phyloP scores from a whole-genome alignment of 2,888 invertebrate species.

The Drosophila percnosoma region DNA sequence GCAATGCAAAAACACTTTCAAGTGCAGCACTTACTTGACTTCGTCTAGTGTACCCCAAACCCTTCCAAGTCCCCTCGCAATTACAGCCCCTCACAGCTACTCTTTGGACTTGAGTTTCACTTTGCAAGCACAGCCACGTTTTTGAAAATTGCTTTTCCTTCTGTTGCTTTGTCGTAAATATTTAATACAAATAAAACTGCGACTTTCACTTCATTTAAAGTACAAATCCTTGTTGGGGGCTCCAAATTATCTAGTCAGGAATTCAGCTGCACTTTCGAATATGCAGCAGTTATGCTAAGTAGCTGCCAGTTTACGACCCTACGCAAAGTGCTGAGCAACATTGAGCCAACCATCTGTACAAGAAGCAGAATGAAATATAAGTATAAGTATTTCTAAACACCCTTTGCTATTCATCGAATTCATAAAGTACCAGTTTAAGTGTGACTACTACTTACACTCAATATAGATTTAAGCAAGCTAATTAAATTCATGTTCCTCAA shows the following conservation, averaged over 20 bases:
- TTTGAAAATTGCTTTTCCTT: slow-evolving; percentile 59
- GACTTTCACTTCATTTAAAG: slow-evolving; percentile 72
- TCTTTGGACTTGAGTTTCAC: slow-evolving; percentile 62
- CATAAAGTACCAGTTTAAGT: not conserved
- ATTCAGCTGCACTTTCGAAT: slow-evolving; percentile 35
- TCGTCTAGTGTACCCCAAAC: slow-evolving; percentile 1
- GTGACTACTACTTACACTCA: not conserved
- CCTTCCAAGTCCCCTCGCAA: not conserved
- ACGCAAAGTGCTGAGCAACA: not conserved
- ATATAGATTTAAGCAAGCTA: not conserved
- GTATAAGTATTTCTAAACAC: not conserved
- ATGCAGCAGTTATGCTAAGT: slow-evolving; percentile 25
- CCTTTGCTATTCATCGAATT: not conserved
- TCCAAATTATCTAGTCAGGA: slow-evolving; percentile 31
- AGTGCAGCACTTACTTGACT: slow-evolving; percentile 40
- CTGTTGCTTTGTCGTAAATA: slow-evolving; percentile 61
- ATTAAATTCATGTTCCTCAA: not conserved
- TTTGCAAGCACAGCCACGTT: slow-evolving; percentile 38
- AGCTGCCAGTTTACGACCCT: slow-evolving; percentile 11
- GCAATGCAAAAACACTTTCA: slow-evolving; percentile 32
- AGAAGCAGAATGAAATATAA: not conserved
- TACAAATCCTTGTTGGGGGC: slow-evolving; percentile 47
- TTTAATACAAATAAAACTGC: slow-evolving; percentile 75
- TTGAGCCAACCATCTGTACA: not conserved
- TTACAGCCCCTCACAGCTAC: not conserved